A percentile compares a stretch with the other conserved stretches of the same genome.
Conservation (phyloP, 92 coral and sea anemone genomes). For the Zoanthus gigantus region DNA sequence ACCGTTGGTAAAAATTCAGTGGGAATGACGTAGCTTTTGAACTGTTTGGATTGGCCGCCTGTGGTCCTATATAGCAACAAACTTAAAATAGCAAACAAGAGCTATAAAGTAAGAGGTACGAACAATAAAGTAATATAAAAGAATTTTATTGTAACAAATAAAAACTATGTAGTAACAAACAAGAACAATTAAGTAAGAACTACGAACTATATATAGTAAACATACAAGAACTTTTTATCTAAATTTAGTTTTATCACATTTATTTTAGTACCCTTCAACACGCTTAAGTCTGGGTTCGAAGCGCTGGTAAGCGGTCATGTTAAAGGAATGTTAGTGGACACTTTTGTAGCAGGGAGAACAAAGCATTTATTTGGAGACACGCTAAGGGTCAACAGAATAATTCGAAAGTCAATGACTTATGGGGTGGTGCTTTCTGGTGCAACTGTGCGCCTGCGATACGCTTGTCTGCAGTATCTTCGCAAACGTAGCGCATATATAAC, state of each 20-base stretch:
- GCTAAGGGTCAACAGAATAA: constrained; percentile 18
- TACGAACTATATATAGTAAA: no score
- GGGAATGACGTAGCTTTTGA: no score
- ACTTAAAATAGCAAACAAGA: no score
- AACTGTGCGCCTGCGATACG: constrained; percentile 33
- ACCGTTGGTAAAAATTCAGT: no score
- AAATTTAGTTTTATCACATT: background rate
- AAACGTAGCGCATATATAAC: constrained; percentile 16
- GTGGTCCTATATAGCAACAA: no score
- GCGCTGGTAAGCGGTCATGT: constrained; percentile 34
- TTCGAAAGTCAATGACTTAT: constrained; percentile 20
- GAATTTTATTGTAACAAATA: no score
- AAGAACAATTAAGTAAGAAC: no score
- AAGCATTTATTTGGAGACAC: constrained; percentile 25
- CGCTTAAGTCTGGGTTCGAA: background rate
- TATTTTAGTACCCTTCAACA: constrained; percentile 5
- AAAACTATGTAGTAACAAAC: no score
- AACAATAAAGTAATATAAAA: no score
- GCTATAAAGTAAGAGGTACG: no score
- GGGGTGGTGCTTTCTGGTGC: constrained; percentile 34
- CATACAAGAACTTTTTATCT: no score
- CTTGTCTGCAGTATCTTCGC: constrained; percentile 40
- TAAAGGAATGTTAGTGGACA: constrained; percentile 16
- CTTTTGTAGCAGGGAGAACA: constrained; percentile 28
- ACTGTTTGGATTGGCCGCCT: no score